These are phyloP conservation scores for Rhynchomys soricoides DNA, from an alignment of 2,113 vertebrate genomes.

Conservation along the genomic window DNA sequence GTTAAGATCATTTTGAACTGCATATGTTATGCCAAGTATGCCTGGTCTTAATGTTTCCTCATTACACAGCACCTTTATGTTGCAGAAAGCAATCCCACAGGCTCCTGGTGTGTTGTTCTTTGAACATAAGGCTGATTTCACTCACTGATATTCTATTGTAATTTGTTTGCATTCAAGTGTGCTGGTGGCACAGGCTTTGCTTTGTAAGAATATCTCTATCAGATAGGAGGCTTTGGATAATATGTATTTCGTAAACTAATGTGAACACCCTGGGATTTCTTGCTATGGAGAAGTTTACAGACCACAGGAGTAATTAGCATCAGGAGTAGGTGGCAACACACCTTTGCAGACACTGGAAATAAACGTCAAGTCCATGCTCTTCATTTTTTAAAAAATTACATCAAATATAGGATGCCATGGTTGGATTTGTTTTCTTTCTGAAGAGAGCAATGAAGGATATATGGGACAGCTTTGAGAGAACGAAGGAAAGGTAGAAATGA, in stretches of 20 bases:
- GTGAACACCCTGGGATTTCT: background rate
- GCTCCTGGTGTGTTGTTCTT: constrained; percentile 30
- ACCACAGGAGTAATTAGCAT: background rate
- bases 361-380: background rate
- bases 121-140: constrained; percentile 42
- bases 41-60: background rate
- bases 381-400: background rate
- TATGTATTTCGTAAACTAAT: background rate
- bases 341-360: constrained; percentile 15
- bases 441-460: background rate
- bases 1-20: constrained; percentile 53
- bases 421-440: background rate
- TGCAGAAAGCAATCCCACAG: constrained; percentile 31
- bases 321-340: background rate
- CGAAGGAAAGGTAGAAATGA: background rate
- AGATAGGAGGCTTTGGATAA: constrained; percentile 21
- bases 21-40: constrained; percentile 1
- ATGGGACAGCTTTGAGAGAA: background rate
- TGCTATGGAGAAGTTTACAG: constrained; percentile 42
- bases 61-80: constrained; percentile 44
- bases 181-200: background rate
- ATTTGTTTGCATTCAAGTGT: constrained; percentile 26
- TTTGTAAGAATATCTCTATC: constrained; percentile 28
- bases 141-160: constrained; percentile 46
- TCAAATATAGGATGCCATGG: background rate